phyloP scores from a whole-genome alignment of 2,888 invertebrate genomes.

The Coenonympha arcania region DNA sequence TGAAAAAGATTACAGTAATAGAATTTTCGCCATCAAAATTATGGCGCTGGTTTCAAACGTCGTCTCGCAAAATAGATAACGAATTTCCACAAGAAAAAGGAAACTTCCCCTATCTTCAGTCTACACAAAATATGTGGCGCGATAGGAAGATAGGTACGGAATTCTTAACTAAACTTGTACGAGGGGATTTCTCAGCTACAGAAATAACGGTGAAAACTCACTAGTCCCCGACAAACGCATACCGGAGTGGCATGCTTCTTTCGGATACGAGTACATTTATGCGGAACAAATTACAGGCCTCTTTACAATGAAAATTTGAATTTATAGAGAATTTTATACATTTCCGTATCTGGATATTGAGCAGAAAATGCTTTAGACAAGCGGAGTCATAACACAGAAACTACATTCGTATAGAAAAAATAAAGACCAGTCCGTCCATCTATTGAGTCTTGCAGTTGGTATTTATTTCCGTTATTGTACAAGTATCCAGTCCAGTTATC shows the following conservation, averaged over 20 bases:
- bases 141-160: slow-evolving; percentile 58
- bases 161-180: slow-evolving; percentile 60
- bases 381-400: too few species aligned
- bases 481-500: too few species aligned
- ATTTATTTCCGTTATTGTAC: too few species aligned
- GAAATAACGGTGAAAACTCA: slow-evolving; percentile 55
- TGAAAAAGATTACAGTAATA: slow-evolving; percentile 16
- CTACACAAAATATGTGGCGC: slow-evolving; percentile 57
- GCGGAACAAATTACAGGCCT: slow-evolving; percentile 51
- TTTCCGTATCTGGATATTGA: too few species aligned
- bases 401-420: too few species aligned
- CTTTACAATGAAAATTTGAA: slow-evolving; percentile 44
- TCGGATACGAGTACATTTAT: too few species aligned
- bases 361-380: too few species aligned
- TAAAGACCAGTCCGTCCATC: too few species aligned
- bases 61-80: slow-evolving; percentile 29
- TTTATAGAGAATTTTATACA: slow-evolving; percentile 51
- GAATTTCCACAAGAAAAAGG: slow-evolving; percentile 40
- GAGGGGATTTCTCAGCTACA: slow-evolving; percentile 53
- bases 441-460: too few species aligned
- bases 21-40: slow-evolving; percentile 20
- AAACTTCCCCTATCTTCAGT: slow-evolving; percentile 46
- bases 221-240: slow-evolving; percentile 42
- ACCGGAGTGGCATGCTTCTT: slow-evolving; percentile 39
- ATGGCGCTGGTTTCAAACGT: slow-evolving; percentile 26